These are phyloP conservation scores for Syngnathus floridae DNA, from an alignment of 2,113 vertebrate species.

Conservation along the genomic window DNA sequence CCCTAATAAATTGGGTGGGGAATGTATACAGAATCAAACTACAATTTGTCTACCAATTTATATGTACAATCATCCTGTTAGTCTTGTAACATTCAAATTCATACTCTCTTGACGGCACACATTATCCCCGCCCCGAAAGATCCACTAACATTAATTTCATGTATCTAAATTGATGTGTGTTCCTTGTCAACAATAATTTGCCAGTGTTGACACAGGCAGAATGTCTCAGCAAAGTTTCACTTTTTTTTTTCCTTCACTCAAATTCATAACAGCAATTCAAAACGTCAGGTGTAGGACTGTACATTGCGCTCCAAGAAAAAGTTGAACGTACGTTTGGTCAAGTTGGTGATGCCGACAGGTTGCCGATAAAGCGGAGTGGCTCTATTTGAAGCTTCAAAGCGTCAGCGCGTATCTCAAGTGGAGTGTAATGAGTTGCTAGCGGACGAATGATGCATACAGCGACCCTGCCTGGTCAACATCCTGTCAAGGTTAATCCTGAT, in stretches of 20 bases:
- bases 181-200: not conserved
- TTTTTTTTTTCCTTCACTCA: not conserved
- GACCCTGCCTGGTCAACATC: slow-evolving; percentile 24
- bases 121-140: not conserved
- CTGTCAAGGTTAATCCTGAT: slow-evolving; percentile 2
- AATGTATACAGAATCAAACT: no score
- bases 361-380: slow-evolving; percentile 57
- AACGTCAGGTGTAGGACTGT: not conserved
- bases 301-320: not conserved
- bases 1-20: no score
- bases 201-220: not conserved
- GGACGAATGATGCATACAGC: slow-evolving; percentile 38
- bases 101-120: not conserved
- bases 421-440: slow-evolving; percentile 36
- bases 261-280: not conserved
- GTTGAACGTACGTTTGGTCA: slow-evolving; percentile 3
- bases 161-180: not conserved
- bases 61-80: no score
- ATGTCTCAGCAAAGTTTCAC: not conserved
- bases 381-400: slow-evolving; percentile 54
- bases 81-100: not conserved
- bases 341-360: slow-evolving; percentile 50
- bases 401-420: slow-evolving; percentile 48
- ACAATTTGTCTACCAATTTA: no score
- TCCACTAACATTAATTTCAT: not conserved